A percentile compares a stretch with the other conserved stretches of the same genome.
Evolutionary conservation across 2,797 vertebrate genomes (phyloP).

Genomic region (Glossophaga mutica): DNA sequence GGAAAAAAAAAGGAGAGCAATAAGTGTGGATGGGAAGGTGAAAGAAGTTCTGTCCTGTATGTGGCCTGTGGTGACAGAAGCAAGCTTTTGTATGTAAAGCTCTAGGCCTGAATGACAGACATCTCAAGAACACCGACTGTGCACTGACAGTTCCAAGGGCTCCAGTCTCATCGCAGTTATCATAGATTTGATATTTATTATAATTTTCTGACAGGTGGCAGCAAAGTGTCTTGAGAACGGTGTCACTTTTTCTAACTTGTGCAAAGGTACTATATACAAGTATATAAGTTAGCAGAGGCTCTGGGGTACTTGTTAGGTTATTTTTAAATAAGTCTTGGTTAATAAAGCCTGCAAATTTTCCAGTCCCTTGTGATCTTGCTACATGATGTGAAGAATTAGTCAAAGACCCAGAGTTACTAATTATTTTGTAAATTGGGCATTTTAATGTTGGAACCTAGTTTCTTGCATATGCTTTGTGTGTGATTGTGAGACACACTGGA

Average conservation of each 20-base stretch:
- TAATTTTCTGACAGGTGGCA: background rate
- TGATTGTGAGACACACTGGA: background rate
- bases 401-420: background rate
- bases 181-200: background rate
- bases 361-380: background rate
- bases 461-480: background rate
- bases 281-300: background rate
- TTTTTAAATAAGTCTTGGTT: background rate
- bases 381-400: background rate
- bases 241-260: slow-evolving; percentile 6
- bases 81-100: background rate
- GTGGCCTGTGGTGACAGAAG: background rate
- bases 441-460: background rate
- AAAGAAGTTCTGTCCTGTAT: background rate
- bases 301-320: background rate
- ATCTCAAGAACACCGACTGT: background rate
- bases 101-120: background rate
- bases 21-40: fast-evolving
- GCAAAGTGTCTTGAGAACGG: background rate
- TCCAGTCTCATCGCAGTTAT: fast-evolving
- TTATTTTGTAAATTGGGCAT: background rate
- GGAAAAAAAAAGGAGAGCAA: background rate
- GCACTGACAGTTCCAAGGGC: fast-evolving
- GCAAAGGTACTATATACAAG: background rate
- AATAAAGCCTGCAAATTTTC: background rate